Conservation (phyloP, 1,140 invertebrate species). For the Daktulosphaira vitifoliae region DNA sequence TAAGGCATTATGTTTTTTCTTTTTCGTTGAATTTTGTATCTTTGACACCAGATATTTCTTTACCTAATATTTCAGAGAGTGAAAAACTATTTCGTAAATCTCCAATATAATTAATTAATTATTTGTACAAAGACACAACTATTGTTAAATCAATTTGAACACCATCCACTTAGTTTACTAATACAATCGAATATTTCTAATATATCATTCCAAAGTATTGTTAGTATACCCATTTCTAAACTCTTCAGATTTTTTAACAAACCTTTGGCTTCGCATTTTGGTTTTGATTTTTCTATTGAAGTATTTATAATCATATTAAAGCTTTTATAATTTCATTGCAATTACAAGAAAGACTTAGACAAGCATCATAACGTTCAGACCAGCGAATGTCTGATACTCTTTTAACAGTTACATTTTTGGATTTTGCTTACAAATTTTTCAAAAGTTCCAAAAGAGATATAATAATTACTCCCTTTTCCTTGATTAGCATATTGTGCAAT, state of each 20-base stretch:
- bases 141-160: background rate
- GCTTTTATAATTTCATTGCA: constrained; percentile 34
- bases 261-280: background rate
- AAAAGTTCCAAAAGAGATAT: constrained; percentile 42
- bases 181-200: background rate
- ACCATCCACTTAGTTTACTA: background rate
- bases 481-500: constrained; percentile 40
- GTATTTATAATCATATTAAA: constrained; percentile 1
- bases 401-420: constrained; percentile 17
- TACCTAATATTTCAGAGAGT: background rate
- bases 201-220: background rate
- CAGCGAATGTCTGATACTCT: constrained; percentile 23
- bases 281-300: background rate
- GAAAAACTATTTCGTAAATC: background rate
- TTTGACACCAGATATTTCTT: background rate
- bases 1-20: background rate
- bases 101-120: background rate
- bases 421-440: constrained; percentile 41
- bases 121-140: background rate
- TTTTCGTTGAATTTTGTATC: background rate
- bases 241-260: background rate
- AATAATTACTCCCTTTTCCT: constrained; percentile 40
- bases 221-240: too few species aligned
- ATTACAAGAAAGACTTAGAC: constrained; percentile 22
- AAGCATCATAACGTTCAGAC: constrained; percentile 27